These are phyloP conservation scores for Propithecus perrieri DNA, from an alignment of 2,797 vertebrate genomes.

Conservation along the genomic window DNA sequence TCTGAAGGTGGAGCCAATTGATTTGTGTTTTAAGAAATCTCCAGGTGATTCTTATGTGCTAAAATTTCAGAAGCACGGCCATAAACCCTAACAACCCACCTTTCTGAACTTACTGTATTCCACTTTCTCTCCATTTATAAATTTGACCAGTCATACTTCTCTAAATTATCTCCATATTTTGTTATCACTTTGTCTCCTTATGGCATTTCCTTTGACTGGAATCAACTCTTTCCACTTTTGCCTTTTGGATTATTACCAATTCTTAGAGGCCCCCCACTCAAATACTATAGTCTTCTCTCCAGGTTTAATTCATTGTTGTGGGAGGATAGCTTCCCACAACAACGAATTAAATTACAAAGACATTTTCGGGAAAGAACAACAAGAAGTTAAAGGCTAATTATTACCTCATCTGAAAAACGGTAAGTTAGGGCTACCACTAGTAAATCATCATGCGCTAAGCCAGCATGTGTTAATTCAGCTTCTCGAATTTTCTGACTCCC, in stretches of 20 bases:
- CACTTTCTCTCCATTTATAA: neutral
- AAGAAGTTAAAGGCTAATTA: neutral
- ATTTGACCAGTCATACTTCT: neutral
- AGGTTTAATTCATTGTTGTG: neutral
- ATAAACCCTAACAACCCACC: neutral
- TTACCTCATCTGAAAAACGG: neutral
- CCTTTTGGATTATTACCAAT: neutral
- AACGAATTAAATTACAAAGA: neutral
- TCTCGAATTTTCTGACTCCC: neutral
- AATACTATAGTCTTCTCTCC: neutral
- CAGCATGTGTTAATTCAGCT: neutral
- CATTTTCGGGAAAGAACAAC: neutral
- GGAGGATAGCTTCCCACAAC: neutral
- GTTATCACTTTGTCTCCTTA: neutral
- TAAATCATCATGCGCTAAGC: neutral
- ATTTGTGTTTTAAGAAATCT: neutral
- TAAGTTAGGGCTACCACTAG: neutral
- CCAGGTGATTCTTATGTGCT: neutral
- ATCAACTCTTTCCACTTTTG: neutral
- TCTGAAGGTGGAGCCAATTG: neutral
- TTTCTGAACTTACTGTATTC: neutral
- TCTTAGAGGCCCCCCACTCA: neutral
- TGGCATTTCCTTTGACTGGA: neutral
- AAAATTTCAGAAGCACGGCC: constrained; percentile 3
- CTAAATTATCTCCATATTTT: neutral